Evolutionary conservation across 2,888 invertebrate genomes (phyloP), one percentile per base, ranked within the genome.

Genomic region (Drosophila tanythrix): DNA sequence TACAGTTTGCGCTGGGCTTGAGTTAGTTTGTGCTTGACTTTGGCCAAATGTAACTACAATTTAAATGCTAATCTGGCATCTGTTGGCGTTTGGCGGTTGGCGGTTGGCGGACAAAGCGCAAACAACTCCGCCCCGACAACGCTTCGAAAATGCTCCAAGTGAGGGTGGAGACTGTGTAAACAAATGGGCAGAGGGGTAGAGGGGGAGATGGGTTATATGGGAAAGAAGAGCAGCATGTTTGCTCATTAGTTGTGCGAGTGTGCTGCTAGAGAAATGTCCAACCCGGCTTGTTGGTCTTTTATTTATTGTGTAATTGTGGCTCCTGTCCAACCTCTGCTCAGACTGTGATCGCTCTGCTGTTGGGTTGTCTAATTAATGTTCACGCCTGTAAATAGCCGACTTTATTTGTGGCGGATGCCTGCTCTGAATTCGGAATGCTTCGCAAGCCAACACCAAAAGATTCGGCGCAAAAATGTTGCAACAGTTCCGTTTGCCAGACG

Each of bases 11-110:
- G 82, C 74, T 76, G 70, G 53, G 68, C 62, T 69, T 82, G 46
- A 74, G 75, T 71, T 74, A 67, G 70, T 61, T 75, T 78, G 70
- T 72, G 62, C 73, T 72, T 72, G 70, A 73, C 67, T 77, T 82
- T 89, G 79, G 82, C 74, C 79, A 87, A 89, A 89, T 89, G 89
- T 82, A 87, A 87, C 81, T 89, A 87, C 88, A 87, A 87, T 87
- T 89, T 87, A 89, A 87, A 89, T 87, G 87, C 88, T 87, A 87
- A 87, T 89, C 87, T 87, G 79, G 85, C 81, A 87, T 87, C 87
- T 89, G 88, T 70, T 88, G 81, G 80, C 85, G 87, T 84, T 70
- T 85, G 81, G 75, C 84, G 83, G 86, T 79, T 35, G 59, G 64
- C 66, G 70, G 67, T 61, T 57, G 69, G 73, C 66, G 74, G 69